Conservation (phyloP, 2,113 vertebrate genomes). For the Labeo rohita region DNA sequence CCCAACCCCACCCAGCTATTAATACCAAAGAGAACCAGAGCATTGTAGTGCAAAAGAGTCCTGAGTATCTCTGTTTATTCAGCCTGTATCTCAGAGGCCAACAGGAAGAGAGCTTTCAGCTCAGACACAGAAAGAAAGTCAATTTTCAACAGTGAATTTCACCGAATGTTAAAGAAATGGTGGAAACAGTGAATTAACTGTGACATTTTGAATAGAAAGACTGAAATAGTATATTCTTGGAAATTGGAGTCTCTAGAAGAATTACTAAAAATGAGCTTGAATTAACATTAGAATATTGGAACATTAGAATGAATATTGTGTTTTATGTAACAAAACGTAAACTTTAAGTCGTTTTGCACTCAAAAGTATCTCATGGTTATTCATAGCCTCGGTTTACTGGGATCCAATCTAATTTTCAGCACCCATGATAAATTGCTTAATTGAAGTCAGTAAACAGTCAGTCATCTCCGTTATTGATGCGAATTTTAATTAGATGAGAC, state of each 20-base stretch:
- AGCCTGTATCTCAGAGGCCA: slow-evolving; percentile 1
- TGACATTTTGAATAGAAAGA: neutral
- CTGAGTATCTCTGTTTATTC: slow-evolving; percentile 1
- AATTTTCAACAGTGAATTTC: neutral
- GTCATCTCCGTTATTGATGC: slow-evolving; percentile 31
- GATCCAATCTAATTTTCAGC: neutral
- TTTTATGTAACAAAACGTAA: too few relatives aligned
- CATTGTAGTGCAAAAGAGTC: slow-evolving; percentile 47
- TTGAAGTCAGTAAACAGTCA: slow-evolving; percentile 45
- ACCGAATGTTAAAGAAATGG: neutral
- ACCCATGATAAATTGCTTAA: slow-evolving; percentile 15
- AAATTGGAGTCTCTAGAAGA: neutral
- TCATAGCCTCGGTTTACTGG: neutral
- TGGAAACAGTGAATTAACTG: neutral
- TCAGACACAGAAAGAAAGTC: neutral
- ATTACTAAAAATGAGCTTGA: neutral
- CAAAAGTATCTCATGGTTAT: neutral
- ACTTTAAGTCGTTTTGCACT: neutral
- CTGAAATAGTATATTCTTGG: too few relatives aligned
- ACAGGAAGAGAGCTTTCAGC: slow-evolving; percentile 33
- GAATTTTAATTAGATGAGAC: slow-evolving; percentile 42
- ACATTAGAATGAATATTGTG: too few relatives aligned
- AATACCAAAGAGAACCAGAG: slow-evolving; percentile 34
- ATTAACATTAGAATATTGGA: neutral
- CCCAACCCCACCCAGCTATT: slow-evolving; percentile 29